Evolutionary conservation across 2,888 invertebrate species (phyloP).

Genomic region (Saturnia japonica): DNA sequence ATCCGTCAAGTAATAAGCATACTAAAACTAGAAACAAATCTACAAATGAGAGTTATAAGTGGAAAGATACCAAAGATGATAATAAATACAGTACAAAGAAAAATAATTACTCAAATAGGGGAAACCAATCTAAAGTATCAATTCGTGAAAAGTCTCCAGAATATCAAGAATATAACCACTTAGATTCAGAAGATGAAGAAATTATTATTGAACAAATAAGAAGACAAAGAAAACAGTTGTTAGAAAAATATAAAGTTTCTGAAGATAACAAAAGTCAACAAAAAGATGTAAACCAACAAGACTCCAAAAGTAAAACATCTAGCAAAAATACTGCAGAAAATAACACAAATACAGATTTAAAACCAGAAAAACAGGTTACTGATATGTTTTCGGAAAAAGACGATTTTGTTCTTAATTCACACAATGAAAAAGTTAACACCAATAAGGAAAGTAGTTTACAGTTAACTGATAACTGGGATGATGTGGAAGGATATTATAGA

Average conservation of each 20-base stretch:
- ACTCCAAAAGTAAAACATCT: conserved; percentile 23
- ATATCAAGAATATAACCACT: conserved; percentile 82
- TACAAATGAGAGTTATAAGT: conserved; percentile 41
- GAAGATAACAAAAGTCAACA: conserved; percentile 32
- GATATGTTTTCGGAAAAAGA: conserved; percentile 97
- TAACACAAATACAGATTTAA: conserved; percentile 23
- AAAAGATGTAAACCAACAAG: conserved; percentile 30
- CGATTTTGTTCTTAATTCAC: conserved; percentile 86
- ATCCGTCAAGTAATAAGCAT: conserved; percentile 34
- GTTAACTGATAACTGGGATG: conserved; percentile 99
- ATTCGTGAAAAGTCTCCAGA: conserved; percentile 62
- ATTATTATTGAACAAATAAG: conserved; percentile 94
- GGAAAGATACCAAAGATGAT: conserved; percentile 42
- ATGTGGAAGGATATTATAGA: conserved; percentile 98
- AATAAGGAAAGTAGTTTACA: conserved; percentile 87
- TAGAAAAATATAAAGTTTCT: conserved; percentile 78
- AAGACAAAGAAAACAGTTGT: conserved; percentile 91
- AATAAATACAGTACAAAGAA: conserved; percentile 27
- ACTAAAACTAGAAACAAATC: conserved; percentile 32
- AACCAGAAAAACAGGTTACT: conserved; percentile 78
- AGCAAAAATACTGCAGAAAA: conserved; percentile 27
- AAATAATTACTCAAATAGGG: conserved; percentile 32
- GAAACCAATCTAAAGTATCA: conserved; percentile 26
- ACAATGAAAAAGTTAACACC: conserved; percentile 47
- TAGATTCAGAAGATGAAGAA: conserved; percentile 93